A percentile compares a stretch with the other conserved stretches of the same genome.
These are phyloP conservation scores for Myotis planiceps DNA, from an alignment of 2,797 vertebrate species.

Conservation along the genomic window DNA sequence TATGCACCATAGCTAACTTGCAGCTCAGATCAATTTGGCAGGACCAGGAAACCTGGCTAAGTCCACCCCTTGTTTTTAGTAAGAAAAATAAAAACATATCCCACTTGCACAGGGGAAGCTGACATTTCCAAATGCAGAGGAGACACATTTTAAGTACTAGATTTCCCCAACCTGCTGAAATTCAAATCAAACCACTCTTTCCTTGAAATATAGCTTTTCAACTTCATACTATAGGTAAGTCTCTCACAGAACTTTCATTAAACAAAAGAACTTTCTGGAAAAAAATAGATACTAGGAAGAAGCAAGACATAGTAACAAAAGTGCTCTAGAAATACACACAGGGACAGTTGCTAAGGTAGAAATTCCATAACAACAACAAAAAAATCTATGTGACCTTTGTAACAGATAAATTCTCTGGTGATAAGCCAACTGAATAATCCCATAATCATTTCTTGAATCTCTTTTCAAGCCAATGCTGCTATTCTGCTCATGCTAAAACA, in stretches of 20 bases:
- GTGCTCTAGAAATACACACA: not conserved
- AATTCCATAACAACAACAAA: not conserved
- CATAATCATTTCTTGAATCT: slow-evolving; percentile 29
- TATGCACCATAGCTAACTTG: too few relatives aligned
- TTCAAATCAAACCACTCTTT: not conserved
- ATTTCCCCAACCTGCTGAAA: not conserved
- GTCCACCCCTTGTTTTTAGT: not conserved
- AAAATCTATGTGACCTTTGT: not conserved
- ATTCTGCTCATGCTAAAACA: slow-evolving; percentile 59
- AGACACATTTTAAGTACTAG: not conserved
- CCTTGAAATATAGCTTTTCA: slow-evolving; percentile 10
- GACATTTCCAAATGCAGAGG: not conserved
- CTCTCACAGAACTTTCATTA: not conserved
- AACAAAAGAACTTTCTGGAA: slow-evolving; percentile 46
- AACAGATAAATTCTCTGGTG: slow-evolving; percentile 51
- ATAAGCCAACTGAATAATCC: slow-evolving; percentile 52
- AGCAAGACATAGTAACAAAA: not conserved
- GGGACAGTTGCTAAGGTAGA: not conserved
- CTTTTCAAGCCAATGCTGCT: slow-evolving; percentile 34
- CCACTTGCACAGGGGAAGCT: not conserved
- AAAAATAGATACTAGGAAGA: slow-evolving; percentile 1
- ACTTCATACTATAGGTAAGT: not conserved
- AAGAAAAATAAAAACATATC: not conserved
- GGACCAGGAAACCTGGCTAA: not conserved
- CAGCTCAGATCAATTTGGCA: not conserved